Conservation (phyloP, 2,113 vertebrate genomes). For the Onychostoma macrolepis region DNA sequence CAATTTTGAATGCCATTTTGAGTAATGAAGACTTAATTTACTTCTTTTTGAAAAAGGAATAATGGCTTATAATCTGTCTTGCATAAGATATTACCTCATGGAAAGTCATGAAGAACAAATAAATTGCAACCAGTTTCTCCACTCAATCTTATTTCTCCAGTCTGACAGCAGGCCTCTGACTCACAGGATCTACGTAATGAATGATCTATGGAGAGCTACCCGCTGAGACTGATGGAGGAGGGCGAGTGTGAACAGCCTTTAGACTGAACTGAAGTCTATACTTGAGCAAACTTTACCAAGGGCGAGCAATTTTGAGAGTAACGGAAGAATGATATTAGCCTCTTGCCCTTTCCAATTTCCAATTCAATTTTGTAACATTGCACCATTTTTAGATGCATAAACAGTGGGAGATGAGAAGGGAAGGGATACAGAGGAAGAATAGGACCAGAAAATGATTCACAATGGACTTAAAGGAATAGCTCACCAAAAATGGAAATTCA, state of each 20-base stretch:
- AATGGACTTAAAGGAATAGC: neutral
- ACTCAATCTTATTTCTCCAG: neutral
- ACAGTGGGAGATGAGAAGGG: neutral
- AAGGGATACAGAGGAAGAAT: neutral
- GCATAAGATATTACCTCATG: neutral
- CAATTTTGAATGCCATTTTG: neutral
- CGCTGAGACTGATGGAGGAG: slow-evolving; percentile 10
- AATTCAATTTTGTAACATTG: neutral
- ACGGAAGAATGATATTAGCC: neutral
- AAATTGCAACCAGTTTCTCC: neutral
- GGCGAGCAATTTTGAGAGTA: neutral
- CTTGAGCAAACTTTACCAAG: neutral
- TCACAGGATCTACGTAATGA: slow-evolving; percentile 11
- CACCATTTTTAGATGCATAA: neutral
- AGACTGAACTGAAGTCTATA: neutral
- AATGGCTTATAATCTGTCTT: neutral
- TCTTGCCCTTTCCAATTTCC: neutral
- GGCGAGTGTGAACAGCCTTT: slow-evolving; percentile 19
- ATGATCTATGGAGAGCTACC: slow-evolving; percentile 10
- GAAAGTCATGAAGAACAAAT: slow-evolving; percentile 1
- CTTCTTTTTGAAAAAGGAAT: neutral
- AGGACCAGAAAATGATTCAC: neutral
- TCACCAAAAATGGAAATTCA: neutral
- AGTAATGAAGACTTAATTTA: too few relatives aligned
- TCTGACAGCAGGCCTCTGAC: slow-evolving; percentile 2